Evolutionary conservation across 53 echinoderm and acorn worm genomes (phyloP), one percentile per base, ranked within the genome.

Genomic region (Henricia sp.): DNA sequence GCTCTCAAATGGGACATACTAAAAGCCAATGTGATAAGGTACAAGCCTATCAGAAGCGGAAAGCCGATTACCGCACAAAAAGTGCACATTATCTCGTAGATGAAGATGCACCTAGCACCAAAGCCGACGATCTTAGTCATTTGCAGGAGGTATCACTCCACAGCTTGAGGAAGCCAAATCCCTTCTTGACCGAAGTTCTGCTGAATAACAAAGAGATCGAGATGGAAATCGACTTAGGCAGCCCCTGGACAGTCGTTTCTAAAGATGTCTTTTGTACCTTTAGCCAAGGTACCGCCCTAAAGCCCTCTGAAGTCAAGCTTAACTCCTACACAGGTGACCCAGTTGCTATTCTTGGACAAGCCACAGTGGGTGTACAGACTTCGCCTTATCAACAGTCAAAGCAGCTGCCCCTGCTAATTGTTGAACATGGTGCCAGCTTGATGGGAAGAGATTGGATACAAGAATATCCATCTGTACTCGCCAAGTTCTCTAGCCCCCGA

Each of bases 381-480:
- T n/a, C n/a, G 74, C 51, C 4, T n/a, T 43, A 12, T 14, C 17
- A 0, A 30, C n/a, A 38, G 46, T 46, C 89, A 19, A 69, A 76
- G 40, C 67, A 37, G 0, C 56, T 84, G 41, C 67, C 70, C 0
- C 56, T 91, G 25, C 24, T 88, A 0, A 75, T 91, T 4, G 84
- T 91, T 1, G 34, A 84, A 42, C 68, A 84, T 53, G 91, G 91
- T 26, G 68, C 38, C 38, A 69, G 54, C 35, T 50, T 92, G 23
- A 27, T 92, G 2, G 92, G 89, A 25, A 52, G 89, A 72, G 82
- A 92, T 13, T 92, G 92, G 86, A 57, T 92, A 14, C 21, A 52
- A 23, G 16, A 39, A 38, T 2, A 38, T 6, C 67, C 67, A 67
- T n/a, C 6, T 6, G 44, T 44, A 13, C 44, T 44, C 6, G 6